These are phyloP conservation scores for Epizoanthus rinbou DNA, from an alignment of 92 coral and sea anemone species.

Conservation along the genomic window DNA sequence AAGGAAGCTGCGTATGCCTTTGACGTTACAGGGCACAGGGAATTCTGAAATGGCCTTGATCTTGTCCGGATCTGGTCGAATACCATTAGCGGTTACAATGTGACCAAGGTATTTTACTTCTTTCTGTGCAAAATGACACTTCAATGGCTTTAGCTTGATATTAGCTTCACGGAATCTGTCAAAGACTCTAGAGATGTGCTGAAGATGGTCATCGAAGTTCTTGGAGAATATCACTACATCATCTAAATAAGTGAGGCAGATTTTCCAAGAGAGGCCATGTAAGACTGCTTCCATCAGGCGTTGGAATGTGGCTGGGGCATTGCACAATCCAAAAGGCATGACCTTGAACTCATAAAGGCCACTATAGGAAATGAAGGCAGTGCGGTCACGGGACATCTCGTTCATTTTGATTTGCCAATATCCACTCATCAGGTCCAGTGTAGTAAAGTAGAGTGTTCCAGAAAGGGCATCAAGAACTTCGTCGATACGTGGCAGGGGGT, in stretches of 20 bases:
- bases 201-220: slow-evolving; percentile 15
- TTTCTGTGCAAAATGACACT: not conserved
- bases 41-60: no score
- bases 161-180: slow-evolving; percentile 8
- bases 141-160: slow-evolving; percentile 9
- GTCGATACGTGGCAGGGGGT: no score
- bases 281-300: slow-evolving; percentile 17
- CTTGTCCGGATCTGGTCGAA: not conserved
- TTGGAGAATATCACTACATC: not conserved
- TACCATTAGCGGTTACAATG: slow-evolving; percentile 17
- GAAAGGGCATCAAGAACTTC: no score
- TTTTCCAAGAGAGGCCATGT: not conserved
- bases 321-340: slow-evolving; percentile 18
- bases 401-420: slow-evolving; percentile 1
- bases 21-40: no score
- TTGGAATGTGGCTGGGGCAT: slow-evolving; percentile 31
- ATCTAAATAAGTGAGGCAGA: slow-evolving; percentile 1
- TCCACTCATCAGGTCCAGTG: no score
- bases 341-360: no score
- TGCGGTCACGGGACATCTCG: no score
- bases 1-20: not conserved
- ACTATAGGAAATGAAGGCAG: no score
- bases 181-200: not conserved
- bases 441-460: not conserved
- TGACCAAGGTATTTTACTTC: slow-evolving; percentile 14